Base-by-base conservation (phyloP, 2,797 vertebrate species). In the Sphenodon punctatus region DNA sequence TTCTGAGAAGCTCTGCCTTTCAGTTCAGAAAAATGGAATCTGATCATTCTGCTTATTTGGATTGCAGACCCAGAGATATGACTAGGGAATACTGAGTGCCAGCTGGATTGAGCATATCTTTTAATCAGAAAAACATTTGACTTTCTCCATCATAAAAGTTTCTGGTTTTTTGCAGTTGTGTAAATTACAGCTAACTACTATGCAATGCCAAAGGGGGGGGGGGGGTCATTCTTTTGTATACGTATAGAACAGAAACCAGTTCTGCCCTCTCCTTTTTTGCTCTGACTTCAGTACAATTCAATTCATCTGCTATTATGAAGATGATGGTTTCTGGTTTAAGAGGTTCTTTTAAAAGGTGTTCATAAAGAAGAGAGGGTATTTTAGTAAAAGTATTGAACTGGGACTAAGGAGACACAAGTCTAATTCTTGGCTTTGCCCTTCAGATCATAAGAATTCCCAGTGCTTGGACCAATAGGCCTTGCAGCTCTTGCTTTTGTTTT, bases 11-110 rank as follows among this genome's bases (percentile, higher is more conserved):
- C 66, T 74, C 88, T 1, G 9, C 56, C 78, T 7, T 58, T 71
- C 61, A 42, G 38, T 38, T 79, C 69, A 87, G 30, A 45, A 79
- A 70, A 22, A 36, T 80, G 71, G 39, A 85, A 45, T 81, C 49
- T n/a, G n/a, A 45, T 90, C 64, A 87, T n/a, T 53, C 72, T 84
- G 41, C 32, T n/a, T 86, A 2, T 79, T 80, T 86, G 74, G 49
- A 67, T 41, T 82, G 86, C 39, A 55, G 68, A 30, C n/a, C 74
- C 53, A 51, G 36, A 48, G 65, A 25, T 61, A 20, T 73, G 25
- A 42, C 83, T 85, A 27, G 60, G 76, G 74, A 86, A 78, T 76
- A 68, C 2, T 48, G 68, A 73, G 25, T 32, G 17, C 66, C 53
- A 66, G 12, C 7, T 60, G 48, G 43, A 79, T 64, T n/a, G 59